A percentile compares a stretch with the other conserved stretches of the same genome.
Conservation (phyloP, 1,140 invertebrate genomes). For the Bemisia tabaci region DNA sequence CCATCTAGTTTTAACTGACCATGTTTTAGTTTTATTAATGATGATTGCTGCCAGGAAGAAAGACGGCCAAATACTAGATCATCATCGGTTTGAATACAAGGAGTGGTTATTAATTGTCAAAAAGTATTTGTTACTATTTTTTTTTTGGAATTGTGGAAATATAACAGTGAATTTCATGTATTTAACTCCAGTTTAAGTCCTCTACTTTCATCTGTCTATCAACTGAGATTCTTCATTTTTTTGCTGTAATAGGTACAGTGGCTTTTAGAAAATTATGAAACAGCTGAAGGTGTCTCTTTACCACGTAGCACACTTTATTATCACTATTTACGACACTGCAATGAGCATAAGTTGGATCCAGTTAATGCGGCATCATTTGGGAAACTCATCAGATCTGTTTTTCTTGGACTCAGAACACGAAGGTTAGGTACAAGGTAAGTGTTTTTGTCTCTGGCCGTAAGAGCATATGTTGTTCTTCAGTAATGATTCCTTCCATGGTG, state of each 20-base stretch:
- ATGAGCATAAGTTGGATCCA: constrained; percentile 86
- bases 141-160: too few relatives aligned
- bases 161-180: too few relatives aligned
- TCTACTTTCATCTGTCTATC: not conserved
- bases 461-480: too few relatives aligned
- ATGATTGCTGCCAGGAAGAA: too few relatives aligned
- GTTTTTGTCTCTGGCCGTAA: not conserved
- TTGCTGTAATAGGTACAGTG: constrained; percentile 88
- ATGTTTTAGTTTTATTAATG: too few relatives aligned
- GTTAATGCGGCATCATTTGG: constrained; percentile 99
- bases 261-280: constrained; percentile 96
- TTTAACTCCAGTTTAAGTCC: too few relatives aligned
- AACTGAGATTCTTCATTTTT: not conserved
- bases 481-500: too few relatives aligned
- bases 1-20: too few relatives aligned
- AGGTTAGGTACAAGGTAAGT: constrained; percentile 77
- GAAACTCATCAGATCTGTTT: constrained; percentile 95
- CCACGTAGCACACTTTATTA: constrained; percentile 92
- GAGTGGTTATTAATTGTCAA: too few relatives aligned
- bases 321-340: constrained; percentile 91
- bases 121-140: too few relatives aligned
- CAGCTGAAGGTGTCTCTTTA: constrained; percentile 90
- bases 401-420: constrained; percentile 84
- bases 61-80: too few relatives aligned
- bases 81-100: too few relatives aligned